Percentiles rank a stretch among this genome's conserved stretches.
These are phyloP conservation scores for Steinernema hermaphroditum DNA, from an alignment of 2,888 invertebrate species.

Conservation along the genomic window DNA sequence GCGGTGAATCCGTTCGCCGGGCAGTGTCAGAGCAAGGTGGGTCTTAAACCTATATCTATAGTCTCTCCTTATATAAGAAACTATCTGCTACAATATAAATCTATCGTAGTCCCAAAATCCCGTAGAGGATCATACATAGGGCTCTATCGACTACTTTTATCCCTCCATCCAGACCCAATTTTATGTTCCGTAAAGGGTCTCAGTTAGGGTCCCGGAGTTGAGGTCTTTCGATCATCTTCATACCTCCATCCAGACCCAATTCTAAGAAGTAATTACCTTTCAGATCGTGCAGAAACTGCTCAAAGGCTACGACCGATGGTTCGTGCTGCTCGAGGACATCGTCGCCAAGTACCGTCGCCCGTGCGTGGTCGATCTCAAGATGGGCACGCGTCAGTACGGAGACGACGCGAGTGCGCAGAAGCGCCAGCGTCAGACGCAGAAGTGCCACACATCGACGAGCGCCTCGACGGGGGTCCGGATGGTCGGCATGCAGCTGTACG, in stretches of 20 bases:
- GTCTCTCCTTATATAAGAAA: slow-evolving; percentile 2
- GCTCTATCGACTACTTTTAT: too few relatives aligned
- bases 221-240: too few relatives aligned
- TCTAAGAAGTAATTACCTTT: too few relatives aligned
- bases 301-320: slow-evolving; percentile 62
- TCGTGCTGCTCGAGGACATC: slow-evolving; percentile 73
- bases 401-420: slow-evolving; percentile 90
- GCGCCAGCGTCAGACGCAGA: slow-evolving; percentile 77
- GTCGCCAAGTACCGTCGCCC: slow-evolving; percentile 71
- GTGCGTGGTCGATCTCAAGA: slow-evolving; percentile 70
- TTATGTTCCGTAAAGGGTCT: too few relatives aligned
- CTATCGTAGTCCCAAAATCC: too few relatives aligned
- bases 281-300: slow-evolving; percentile 59
- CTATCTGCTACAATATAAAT: slow-evolving; percentile 5
- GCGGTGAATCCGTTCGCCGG: slow-evolving; percentile 49
- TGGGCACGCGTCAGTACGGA: slow-evolving; percentile 87
- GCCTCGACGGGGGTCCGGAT: slow-evolving; percentile 78
- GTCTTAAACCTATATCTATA: not conserved
- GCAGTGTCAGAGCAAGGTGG: slow-evolving; percentile 52
- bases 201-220: too few relatives aligned
- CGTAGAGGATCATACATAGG: too few relatives aligned
- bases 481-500: slow-evolving; percentile 83
- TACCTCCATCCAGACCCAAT: too few relatives aligned
- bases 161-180: too few relatives aligned
- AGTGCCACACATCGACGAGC: slow-evolving; percentile 87